phyloP scores from a whole-genome alignment of 1,140 invertebrate genomes.

The Camponotus vicinus region DNA sequence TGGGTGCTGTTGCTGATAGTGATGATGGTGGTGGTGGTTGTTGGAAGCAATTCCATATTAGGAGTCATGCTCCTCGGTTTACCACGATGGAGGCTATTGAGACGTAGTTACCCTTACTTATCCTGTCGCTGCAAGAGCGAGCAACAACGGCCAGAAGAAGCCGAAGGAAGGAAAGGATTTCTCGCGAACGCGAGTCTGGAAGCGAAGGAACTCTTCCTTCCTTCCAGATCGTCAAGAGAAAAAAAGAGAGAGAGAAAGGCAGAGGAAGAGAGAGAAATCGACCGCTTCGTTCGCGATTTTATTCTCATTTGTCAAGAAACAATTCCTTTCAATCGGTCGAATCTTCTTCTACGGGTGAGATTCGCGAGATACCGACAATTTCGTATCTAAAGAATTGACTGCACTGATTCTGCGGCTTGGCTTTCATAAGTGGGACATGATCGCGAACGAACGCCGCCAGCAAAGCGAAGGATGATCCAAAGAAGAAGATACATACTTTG shows the following conservation, averaged over 20 bases:
- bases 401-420: slow-evolving; percentile 19
- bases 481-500: not conserved
- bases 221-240: not conserved
- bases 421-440: slow-evolving; percentile 3
- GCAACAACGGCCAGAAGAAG: slow-evolving; percentile 40
- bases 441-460: not conserved
- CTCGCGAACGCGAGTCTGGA: slow-evolving; percentile 11
- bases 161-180: not conserved
- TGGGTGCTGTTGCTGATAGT: slow-evolving; percentile 44
- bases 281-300: slow-evolving; percentile 34
- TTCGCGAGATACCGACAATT: slow-evolving; percentile 16
- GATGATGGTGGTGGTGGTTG: slow-evolving; percentile 59
- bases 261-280: not conserved
- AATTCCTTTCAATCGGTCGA: slow-evolving; percentile 26
- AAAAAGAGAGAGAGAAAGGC: too few species aligned
- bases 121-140: slow-evolving; percentile 60
- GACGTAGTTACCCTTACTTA: slow-evolving; percentile 74
- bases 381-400: slow-evolving; percentile 9
- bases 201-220: slow-evolving; percentile 48
- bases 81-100: slow-evolving; percentile 71
- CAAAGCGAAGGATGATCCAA: not conserved
- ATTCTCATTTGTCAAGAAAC: slow-evolving; percentile 22
- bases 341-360: slow-evolving; percentile 24
- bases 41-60: slow-evolving; percentile 74
- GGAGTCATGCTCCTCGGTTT: slow-evolving; percentile 65